These are phyloP conservation scores for Drosophila greeni DNA, from an alignment of 2,888 invertebrate genomes.

Conservation along the genomic window DNA sequence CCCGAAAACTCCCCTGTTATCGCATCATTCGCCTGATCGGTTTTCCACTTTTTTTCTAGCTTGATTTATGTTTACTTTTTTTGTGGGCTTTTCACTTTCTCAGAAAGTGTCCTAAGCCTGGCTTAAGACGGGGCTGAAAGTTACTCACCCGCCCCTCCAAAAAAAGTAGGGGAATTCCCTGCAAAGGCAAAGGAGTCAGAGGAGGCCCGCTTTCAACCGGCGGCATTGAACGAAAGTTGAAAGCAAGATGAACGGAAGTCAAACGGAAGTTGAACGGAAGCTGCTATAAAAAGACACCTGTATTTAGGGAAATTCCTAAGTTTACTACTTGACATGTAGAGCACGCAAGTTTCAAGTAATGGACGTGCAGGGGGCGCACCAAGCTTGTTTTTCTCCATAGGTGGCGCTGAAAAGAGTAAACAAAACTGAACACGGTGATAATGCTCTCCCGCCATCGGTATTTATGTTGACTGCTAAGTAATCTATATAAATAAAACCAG, in stretches of 20 bases:
- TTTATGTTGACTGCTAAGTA: rapidly evolving
- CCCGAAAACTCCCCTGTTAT: slow-evolving; percentile 30
- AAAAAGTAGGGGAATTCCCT: background rate
- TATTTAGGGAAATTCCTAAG: background rate
- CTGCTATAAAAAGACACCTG: slow-evolving; percentile 9
- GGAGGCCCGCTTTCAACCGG: background rate
- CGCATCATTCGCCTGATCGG: slow-evolving; percentile 42
- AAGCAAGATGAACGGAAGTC: background rate
- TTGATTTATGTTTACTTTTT: background rate
- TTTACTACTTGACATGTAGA: background rate
- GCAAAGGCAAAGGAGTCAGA: too few relatives aligned
- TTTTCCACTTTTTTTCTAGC: background rate
- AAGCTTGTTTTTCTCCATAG: background rate
- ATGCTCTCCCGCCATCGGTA: background rate
- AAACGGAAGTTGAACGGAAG: background rate
- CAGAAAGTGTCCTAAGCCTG: slow-evolving; percentile 7
- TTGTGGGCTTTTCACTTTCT: background rate
- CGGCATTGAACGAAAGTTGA: background rate
- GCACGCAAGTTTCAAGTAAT: background rate
- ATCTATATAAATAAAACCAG: background rate
- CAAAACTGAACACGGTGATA: background rate
- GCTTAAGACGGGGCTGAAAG: background rate
- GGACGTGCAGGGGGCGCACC: background rate
- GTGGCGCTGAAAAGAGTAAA: background rate
- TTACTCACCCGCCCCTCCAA: background rate